phyloP scores from a whole-genome alignment of 2,888 invertebrate species.

The Drosophila cyrtoloma region DNA sequence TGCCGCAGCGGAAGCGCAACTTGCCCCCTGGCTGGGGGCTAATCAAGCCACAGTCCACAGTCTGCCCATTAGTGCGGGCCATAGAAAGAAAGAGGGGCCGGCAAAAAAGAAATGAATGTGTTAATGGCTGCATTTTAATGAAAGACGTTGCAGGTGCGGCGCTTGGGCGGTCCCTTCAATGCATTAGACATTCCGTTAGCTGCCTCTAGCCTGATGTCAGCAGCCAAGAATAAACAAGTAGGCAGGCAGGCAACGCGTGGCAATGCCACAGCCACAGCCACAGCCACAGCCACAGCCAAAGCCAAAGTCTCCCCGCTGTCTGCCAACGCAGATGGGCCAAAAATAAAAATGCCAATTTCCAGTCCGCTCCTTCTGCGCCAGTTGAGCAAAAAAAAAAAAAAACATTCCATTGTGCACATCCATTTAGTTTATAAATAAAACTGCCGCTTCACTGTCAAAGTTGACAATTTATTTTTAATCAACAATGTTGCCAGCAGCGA shows the following conservation, averaged over 20 bases:
- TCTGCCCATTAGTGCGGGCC: conserved; percentile 17
- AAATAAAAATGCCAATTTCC: conserved; percentile 69
- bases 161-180: conserved; percentile 34
- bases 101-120: conserved; percentile 16
- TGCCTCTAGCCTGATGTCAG: conserved; percentile 41
- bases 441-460: conserved; percentile 75
- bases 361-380: conserved; percentile 10
- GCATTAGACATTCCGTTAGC: conserved; percentile 55
- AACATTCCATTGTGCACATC: conserved; percentile 54
- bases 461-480: conserved; percentile 80
- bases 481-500: conserved; percentile 52
- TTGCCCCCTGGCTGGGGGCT: background rate
- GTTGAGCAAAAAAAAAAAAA: conserved; percentile 10
- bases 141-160: conserved; percentile 50
- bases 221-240: conserved; percentile 46
- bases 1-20: conserved; percentile 34
- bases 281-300: background rate
- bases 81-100: background rate
- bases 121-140: conserved; percentile 65
- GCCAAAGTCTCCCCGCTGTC: conserved; percentile 70
- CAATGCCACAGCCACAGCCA: conserved; percentile 39
- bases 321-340: conserved; percentile 50
- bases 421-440: conserved; percentile 72
- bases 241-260: conserved; percentile 2
- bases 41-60: background rate